Conservation (phyloP, 2,797 vertebrate species). For the Trichosurus vulpecula region DNA sequence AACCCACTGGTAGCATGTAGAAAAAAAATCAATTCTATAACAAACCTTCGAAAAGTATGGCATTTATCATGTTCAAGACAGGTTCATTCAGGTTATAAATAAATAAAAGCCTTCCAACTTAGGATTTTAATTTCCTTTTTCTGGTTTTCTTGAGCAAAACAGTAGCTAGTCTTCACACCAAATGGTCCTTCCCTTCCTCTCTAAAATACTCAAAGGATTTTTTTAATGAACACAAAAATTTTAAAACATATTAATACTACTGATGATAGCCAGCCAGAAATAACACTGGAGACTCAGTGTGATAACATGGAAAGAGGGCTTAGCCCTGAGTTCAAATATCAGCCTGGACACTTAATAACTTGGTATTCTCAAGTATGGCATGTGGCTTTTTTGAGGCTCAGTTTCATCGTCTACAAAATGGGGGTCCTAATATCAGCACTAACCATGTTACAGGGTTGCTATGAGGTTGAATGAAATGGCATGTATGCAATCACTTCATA, state of each 20-base stretch:
- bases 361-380: background rate
- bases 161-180: background rate
- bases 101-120: conserved; percentile 57
- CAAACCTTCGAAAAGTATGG: conserved; percentile 65
- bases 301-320: background rate
- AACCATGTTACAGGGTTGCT: background rate
- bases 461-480: background rate
- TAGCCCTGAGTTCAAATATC: background rate
- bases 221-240: background rate
- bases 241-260: background rate
- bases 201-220: background rate
- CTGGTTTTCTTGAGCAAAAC: background rate
- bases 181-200: background rate
- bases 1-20: conserved; percentile 58
- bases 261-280: background rate
- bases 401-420: background rate
- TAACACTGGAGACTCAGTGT: background rate
- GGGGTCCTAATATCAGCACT: background rate
- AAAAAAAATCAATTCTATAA: conserved; percentile 73
- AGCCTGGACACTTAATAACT: background rate
- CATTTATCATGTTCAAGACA: conserved; percentile 72
- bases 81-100: conserved; percentile 69
- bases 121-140: conserved; percentile 18
- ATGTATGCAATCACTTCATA: background rate
- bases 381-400: background rate